Evolutionary conservation across 2,888 invertebrate species (phyloP).

Genomic region (Cactoblastis cactorum): DNA sequence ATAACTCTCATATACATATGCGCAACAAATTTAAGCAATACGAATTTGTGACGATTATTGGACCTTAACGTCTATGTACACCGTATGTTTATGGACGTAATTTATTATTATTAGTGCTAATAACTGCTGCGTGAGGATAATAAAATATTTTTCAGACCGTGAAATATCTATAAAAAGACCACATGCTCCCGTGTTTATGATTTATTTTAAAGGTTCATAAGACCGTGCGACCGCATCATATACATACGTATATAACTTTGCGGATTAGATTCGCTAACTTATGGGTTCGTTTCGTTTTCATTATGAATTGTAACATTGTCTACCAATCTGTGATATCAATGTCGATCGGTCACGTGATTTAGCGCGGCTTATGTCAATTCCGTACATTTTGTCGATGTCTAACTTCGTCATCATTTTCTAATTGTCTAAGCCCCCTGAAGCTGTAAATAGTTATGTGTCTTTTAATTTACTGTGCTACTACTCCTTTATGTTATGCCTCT

Average conservation of each 20-base stretch:
- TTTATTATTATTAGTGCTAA: background rate
- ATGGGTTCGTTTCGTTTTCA: too few species aligned
- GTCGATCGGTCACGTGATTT: too few species aligned
- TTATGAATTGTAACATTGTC: too few species aligned
- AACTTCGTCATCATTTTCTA: too few species aligned
- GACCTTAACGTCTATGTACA: background rate
- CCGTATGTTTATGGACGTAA: background rate
- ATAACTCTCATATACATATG: too few species aligned
- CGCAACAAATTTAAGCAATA: background rate
- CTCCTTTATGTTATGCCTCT: too few species aligned
- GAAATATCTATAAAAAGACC: conserved; percentile 13
- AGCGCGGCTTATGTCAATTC: too few species aligned
- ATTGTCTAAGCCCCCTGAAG: too few species aligned
- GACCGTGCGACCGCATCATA: conserved; percentile 12
- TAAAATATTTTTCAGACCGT: conserved; percentile 4
- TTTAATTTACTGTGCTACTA: background rate
- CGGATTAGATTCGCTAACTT: too few species aligned
- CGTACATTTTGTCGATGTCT: too few species aligned
- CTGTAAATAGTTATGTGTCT: background rate
- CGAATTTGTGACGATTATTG: background rate
- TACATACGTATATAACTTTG: conserved; percentile 4
- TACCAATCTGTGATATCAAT: too few species aligned
- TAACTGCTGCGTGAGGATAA: background rate
- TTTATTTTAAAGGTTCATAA: conserved; percentile 15
- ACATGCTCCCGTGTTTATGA: conserved; percentile 6